phyloP scores from a whole-genome alignment of 2,797 vertebrate genomes.

The Gallinago nigripennis region DNA sequence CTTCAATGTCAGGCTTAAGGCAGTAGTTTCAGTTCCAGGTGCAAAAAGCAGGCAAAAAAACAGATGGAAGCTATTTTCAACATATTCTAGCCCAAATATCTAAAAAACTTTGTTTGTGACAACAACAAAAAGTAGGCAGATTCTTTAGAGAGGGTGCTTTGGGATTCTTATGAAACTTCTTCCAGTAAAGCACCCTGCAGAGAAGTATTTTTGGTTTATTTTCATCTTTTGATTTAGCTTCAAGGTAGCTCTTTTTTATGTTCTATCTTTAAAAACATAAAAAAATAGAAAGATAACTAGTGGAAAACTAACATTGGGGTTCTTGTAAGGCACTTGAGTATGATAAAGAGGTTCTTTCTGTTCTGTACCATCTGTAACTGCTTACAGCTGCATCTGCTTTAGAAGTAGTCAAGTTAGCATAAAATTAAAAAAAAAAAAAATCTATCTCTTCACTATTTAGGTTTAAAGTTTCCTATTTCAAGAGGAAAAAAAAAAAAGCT shows the following conservation, averaged over 20 bases:
- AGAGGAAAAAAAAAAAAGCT: not conserved
- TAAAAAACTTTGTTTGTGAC: not conserved
- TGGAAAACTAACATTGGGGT: not conserved
- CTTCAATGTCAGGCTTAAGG: not conserved
- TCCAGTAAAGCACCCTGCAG: not conserved
- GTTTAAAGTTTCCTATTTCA: constrained; percentile 20
- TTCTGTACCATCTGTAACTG: constrained; percentile 31
- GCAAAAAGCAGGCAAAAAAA: not conserved
- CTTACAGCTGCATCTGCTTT: constrained; percentile 48
- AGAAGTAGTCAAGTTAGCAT: constrained; percentile 24
- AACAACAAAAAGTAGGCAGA: not conserved
- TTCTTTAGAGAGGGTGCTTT: not conserved
- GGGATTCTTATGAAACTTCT: not conserved
- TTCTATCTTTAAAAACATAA: not conserved
- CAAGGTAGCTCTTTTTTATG: not conserved
- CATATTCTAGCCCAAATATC: not conserved
- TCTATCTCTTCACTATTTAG: not conserved
- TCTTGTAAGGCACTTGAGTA: not conserved
- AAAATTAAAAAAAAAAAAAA: not conserved
- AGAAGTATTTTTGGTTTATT: not conserved
- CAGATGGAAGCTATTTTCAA: not conserved
- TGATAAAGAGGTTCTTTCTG: constrained; percentile 24
- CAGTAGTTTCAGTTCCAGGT: not conserved
- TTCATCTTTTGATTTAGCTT: not conserved
- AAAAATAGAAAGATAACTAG: not conserved